Conservation (phyloP, 2,888 invertebrate genomes). For the Acanthosoma haemorrhoidale region DNA sequence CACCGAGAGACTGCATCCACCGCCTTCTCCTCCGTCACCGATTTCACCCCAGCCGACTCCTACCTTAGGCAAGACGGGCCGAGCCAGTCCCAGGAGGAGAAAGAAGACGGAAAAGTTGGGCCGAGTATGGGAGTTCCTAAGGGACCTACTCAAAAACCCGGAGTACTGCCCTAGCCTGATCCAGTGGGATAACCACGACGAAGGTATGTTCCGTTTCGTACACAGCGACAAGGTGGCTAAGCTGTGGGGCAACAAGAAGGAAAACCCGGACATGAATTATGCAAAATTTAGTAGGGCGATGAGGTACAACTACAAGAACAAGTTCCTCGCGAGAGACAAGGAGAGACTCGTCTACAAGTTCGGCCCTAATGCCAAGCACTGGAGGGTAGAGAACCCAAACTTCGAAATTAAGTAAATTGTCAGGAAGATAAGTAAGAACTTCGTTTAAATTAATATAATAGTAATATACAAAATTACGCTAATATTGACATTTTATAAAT, state of each 20-base stretch:
- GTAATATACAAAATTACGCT: too few relatives aligned
- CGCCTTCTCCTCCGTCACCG: background rate
- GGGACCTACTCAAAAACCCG: conserved; percentile 70
- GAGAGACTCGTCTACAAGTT: conserved; percentile 75
- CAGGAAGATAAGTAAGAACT: too few relatives aligned
- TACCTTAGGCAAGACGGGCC: conserved; percentile 37
- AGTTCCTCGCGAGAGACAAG: conserved; percentile 67
- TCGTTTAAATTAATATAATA: too few relatives aligned
- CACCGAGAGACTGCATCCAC: background rate
- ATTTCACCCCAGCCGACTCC: background rate
- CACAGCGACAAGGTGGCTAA: conserved; percentile 80
- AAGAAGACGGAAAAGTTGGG: conserved; percentile 44
- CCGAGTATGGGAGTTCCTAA: conserved; percentile 75
- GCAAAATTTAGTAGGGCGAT: conserved; percentile 88
- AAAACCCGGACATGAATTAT: conserved; percentile 85
- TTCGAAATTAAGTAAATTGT: too few relatives aligned
- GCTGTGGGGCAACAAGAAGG: conserved; percentile 79
- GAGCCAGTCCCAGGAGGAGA: conserved; percentile 42
- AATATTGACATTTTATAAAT: too few relatives aligned
- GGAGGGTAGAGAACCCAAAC: conserved; percentile 62
- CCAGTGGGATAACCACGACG: conserved; percentile 79
- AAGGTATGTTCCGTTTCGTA: conserved; percentile 81
- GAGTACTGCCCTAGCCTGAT: conserved; percentile 74
- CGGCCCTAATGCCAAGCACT: conserved; percentile 71
- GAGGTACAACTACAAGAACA: conserved; percentile 76